Evolutionary conservation across 2,888 invertebrate species (phyloP).

Genomic region (Drosophila birchii): DNA sequence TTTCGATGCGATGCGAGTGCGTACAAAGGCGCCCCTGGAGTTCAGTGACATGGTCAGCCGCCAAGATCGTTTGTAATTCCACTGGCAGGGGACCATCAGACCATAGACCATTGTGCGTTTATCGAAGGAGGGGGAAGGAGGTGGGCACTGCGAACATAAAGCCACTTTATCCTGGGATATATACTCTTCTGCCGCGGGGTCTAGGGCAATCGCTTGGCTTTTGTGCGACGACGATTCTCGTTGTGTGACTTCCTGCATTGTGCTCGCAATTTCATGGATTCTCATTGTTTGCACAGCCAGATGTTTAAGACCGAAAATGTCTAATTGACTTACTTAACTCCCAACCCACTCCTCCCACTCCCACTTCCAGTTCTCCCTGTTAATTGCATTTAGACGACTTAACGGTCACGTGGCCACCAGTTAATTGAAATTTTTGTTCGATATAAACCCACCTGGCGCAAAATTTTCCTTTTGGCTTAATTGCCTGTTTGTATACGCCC

Average conservation of each 20-base stretch:
- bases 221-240: slow-evolving; percentile 26
- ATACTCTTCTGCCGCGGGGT: slow-evolving; percentile 27
- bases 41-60: slow-evolving; percentile 44
- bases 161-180: slow-evolving; percentile 38
- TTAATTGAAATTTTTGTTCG: slow-evolving; percentile 29
- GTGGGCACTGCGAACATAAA: slow-evolving; percentile 4
- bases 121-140: background rate
- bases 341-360: slow-evolving; percentile 2
- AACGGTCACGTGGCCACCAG: slow-evolving; percentile 36
- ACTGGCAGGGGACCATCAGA: slow-evolving; percentile 18
- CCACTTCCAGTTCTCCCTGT: slow-evolving; percentile 5
- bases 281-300: slow-evolving; percentile 33
- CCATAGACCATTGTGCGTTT: slow-evolving; percentile 25
- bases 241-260: slow-evolving; percentile 24
- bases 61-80: slow-evolving; percentile 31
- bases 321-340: slow-evolving; percentile 30
- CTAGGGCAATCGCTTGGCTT: slow-evolving; percentile 39
- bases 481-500: slow-evolving; percentile 20
- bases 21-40: slow-evolving; percentile 41
- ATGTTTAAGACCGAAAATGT: slow-evolving; percentile 41
- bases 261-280: slow-evolving; percentile 25
- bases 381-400: slow-evolving; percentile 37
- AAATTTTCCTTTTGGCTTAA: slow-evolving; percentile 44
- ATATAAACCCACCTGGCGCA: slow-evolving; percentile 38
- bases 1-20: slow-evolving; percentile 28